Evolutionary conservation across 2,113 vertebrate species (phyloP).

Genomic region (Cyphomyrus discorhynchus): DNA sequence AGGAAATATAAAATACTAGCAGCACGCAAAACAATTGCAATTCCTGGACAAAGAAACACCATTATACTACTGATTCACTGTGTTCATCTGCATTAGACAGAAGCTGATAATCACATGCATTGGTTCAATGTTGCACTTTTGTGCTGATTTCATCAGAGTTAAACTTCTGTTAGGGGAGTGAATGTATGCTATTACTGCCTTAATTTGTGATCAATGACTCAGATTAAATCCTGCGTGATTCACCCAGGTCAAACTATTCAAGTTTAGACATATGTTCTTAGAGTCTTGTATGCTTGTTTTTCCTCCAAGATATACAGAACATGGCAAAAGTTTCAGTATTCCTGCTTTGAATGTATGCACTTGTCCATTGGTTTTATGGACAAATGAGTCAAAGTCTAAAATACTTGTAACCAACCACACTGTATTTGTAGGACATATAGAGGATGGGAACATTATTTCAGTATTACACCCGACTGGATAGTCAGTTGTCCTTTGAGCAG

Average conservation of each 20-base stretch:
- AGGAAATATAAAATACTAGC: not conserved
- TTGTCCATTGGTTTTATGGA: not conserved
- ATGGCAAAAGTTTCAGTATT: not conserved
- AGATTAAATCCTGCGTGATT: conserved; percentile 40
- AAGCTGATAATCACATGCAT: not conserved
- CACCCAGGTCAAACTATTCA: not conserved
- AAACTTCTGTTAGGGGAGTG: conserved; percentile 33
- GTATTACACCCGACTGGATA: too few species aligned
- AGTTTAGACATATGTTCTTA: not conserved
- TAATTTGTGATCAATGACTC: conserved; percentile 48
- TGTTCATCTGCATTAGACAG: not conserved
- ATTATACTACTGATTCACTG: not conserved
- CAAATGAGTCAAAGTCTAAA: not conserved
- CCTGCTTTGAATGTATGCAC: not conserved
- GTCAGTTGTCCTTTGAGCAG: not conserved
- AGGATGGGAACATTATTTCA: not conserved
- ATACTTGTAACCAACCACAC: not conserved
- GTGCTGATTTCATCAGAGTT: conserved; percentile 48
- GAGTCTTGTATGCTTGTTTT: not conserved
- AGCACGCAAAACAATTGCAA: not conserved
- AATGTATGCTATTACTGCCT: conserved; percentile 42
- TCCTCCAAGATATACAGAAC: not conserved
- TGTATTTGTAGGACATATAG: not conserved
- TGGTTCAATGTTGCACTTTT: conserved; percentile 37
- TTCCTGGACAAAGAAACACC: not conserved